Evolutionary conservation across 2,888 invertebrate genomes (phyloP).

Genomic region (Sycophila texana): DNA sequence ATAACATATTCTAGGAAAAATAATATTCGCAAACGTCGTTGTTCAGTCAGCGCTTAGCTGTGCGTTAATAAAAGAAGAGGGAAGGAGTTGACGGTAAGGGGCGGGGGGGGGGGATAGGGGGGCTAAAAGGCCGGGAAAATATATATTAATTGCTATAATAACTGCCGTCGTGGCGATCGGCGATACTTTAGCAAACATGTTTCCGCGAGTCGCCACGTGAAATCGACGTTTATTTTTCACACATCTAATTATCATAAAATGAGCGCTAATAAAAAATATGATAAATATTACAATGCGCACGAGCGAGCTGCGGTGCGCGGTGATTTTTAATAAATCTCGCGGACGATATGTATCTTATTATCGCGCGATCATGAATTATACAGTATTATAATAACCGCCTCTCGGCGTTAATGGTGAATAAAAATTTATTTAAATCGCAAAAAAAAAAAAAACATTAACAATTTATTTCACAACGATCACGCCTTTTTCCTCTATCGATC

Average conservation of each 20-base stretch:
- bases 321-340: slow-evolving; percentile 48
- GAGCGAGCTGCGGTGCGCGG: slow-evolving; percentile 7
- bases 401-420: not conserved
- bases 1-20: not conserved
- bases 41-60: not conserved
- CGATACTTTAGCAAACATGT: slow-evolving; percentile 44
- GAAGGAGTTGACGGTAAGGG: no score
- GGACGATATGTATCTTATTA: slow-evolving; percentile 38
- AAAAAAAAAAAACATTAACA: slow-evolving; percentile 21
- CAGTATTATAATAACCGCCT: slow-evolving; percentile 45
- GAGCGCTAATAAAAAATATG: slow-evolving; percentile 44
- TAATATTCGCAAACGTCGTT: not conserved
- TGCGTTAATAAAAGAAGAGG: not conserved
- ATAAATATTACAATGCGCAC: slow-evolving; percentile 50
- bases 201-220: slow-evolving; percentile 23
- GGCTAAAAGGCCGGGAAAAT: no score
- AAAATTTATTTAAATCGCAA: slow-evolving; percentile 50
- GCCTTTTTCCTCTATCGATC: slow-evolving; percentile 29
- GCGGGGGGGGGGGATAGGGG: no score
- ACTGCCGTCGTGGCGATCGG: no score
- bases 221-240: slow-evolving; percentile 54
- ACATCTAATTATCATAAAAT: slow-evolving; percentile 49
- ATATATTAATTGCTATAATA: no score
- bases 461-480: slow-evolving; percentile 42
- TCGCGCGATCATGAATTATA: slow-evolving; percentile 48